Conservation (phyloP, 1,140 invertebrate species). For the Zaprionus vittiger region DNA sequence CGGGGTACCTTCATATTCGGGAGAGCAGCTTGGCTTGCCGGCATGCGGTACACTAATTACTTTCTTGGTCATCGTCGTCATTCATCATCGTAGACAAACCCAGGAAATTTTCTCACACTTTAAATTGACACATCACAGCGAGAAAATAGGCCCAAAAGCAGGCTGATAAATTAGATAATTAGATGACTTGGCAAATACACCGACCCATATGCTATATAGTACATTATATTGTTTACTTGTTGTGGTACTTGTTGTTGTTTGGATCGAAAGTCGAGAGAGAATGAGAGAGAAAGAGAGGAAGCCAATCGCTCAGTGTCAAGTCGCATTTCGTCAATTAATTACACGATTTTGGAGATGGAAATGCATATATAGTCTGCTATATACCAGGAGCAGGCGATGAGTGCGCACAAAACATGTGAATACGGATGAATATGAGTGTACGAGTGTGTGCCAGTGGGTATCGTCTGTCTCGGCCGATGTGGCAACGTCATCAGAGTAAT, state of each 20-base stretch:
- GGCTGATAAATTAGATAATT: constrained; percentile 74
- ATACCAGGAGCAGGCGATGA: constrained; percentile 47
- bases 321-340: constrained; percentile 83
- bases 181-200: constrained; percentile 66
- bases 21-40: background rate
- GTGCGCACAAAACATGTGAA: constrained; percentile 64
- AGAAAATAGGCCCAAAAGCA: constrained; percentile 31
- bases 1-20: background rate
- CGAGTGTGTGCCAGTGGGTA: constrained; percentile 1
- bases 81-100: constrained; percentile 50
- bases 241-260: constrained; percentile 2
- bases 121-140: constrained; percentile 73
- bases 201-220: background rate
- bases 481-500: constrained; percentile 82
- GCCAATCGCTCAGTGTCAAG: constrained; percentile 77
- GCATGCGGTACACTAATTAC: constrained; percentile 54
- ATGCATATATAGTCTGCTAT: background rate
- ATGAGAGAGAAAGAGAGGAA: constrained; percentile 27
- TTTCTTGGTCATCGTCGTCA: constrained; percentile 50
- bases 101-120: constrained; percentile 75
- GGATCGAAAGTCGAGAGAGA: constrained; percentile 9
- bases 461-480: constrained; percentile 48
- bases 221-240: constrained; percentile 4
- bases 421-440: constrained; percentile 29
- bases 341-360: constrained; percentile 43